These are phyloP conservation scores for Zaprionus obscuricornis DNA, from an alignment of 2,888 invertebrate species.

Conservation along the genomic window DNA sequence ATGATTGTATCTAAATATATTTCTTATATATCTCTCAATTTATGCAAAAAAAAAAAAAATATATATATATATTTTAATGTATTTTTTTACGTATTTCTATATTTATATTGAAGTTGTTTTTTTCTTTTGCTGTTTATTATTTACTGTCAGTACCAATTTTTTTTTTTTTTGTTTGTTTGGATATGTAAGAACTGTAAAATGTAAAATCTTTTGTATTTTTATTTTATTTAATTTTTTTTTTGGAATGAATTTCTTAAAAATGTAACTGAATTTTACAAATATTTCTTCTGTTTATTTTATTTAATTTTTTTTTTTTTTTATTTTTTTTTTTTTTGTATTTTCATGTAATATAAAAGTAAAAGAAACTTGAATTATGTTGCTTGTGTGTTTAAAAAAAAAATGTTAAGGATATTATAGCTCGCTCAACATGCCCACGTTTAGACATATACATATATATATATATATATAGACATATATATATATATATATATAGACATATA, in stretches of 20 bases:
- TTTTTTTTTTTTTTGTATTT: slow-evolving; percentile 3
- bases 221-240: slow-evolving; percentile 1
- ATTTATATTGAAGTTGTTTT: slow-evolving; percentile 9
- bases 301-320: not conserved
- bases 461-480: slow-evolving; percentile 11
- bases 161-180: slow-evolving; percentile 18
- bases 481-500: not conserved
- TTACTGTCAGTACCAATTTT: slow-evolving; percentile 3
- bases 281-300: not conserved
- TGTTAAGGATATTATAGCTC: slow-evolving; percentile 17
- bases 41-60: slow-evolving; percentile 19
- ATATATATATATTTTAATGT: slow-evolving; percentile 10
- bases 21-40: slow-evolving; percentile 8
- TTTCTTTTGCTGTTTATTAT: not conserved
- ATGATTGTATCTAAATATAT: slow-evolving; percentile 45
- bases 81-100: not conserved
- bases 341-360: not conserved
- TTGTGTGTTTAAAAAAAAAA: slow-evolving; percentile 7
- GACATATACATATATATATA: slow-evolving; percentile 7
- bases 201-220: slow-evolving; percentile 24
- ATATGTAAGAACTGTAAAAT: slow-evolving; percentile 39
- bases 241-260: slow-evolving; percentile 41
- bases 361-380: not conserved
- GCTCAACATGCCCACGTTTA: slow-evolving; percentile 30
- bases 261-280: slow-evolving; percentile 16